These are phyloP conservation scores for Arothron firmamentum DNA, from an alignment of 2,113 vertebrate genomes.

Conservation along the genomic window DNA sequence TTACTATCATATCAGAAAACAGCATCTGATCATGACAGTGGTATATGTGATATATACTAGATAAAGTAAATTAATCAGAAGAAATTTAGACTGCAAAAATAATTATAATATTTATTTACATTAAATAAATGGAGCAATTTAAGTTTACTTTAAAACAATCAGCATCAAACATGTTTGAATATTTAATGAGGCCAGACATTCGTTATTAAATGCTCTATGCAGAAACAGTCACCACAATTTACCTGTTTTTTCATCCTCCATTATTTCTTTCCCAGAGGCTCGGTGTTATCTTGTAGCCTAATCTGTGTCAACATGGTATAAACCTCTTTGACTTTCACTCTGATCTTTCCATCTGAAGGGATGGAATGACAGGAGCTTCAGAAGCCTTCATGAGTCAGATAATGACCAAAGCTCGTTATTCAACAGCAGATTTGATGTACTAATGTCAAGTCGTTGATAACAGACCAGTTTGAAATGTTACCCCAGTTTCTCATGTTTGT, in stretches of 20 bases:
- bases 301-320: conserved; percentile 49
- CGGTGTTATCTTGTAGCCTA: conserved; percentile 28
- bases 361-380: conserved; percentile 55
- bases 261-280: conserved; percentile 42
- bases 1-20: too few species aligned
- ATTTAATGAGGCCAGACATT: too few species aligned
- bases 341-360: conserved; percentile 64
- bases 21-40: too few species aligned
- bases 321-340: conserved; percentile 63
- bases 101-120: too few species aligned
- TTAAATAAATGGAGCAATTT: too few species aligned
- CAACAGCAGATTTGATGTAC: conserved; percentile 64
- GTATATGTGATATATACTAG: too few species aligned
- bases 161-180: too few species aligned
- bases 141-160: too few species aligned
- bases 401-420: conserved; percentile 57
- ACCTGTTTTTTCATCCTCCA: conserved; percentile 23
- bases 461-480: conserved; percentile 69
- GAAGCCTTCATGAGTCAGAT: conserved; percentile 47
- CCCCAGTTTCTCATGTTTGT: conserved; percentile 46
- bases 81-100: too few species aligned
- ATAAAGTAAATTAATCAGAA: too few species aligned
- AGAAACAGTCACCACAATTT: neutral
- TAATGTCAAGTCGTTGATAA: conserved; percentile 67
- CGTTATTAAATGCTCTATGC: too few species aligned